A percentile compares a stretch with the other conserved stretches of the same genome.
phyloP scores from a whole-genome alignment of 2,888 invertebrate genomes.

The Biston stratarius region DNA sequence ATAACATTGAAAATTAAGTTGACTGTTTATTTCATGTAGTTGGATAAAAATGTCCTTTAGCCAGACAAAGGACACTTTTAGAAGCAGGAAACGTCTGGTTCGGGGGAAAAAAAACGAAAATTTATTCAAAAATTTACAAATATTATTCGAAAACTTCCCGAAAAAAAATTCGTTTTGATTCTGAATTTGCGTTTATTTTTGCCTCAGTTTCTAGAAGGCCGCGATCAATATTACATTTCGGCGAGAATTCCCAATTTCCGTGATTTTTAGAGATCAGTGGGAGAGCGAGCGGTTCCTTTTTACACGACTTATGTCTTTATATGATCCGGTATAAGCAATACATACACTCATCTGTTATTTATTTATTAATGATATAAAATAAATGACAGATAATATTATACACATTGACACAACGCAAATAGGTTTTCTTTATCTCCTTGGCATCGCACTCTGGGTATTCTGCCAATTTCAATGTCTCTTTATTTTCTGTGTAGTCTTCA shows the following conservation, averaged over 20 bases:
- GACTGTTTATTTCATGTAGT: no score
- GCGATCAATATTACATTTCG: neutral
- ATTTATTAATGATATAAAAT: no score
- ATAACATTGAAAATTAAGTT: no score
- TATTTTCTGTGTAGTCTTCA: no score
- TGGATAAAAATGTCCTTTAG: neutral
- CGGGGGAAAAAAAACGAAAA: neutral
- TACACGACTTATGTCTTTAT: no score
- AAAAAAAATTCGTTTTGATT: slow-evolving; percentile 7
- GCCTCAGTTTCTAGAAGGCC: slow-evolving; percentile 3
- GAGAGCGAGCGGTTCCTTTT: neutral
- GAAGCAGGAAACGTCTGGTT: slow-evolving; percentile 3
- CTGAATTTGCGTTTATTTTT: slow-evolving; percentile 3
- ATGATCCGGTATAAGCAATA: no score
- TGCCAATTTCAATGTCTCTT: no score
- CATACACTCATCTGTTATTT: no score
- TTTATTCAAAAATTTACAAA: neutral
- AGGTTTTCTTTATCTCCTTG: no score
- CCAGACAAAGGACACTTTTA: slow-evolving; percentile 3
- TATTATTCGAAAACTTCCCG: neutral
- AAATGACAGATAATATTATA: no score
- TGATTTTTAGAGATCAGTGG: neutral
- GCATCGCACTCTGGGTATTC: no score
- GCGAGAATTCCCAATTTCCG: slow-evolving; percentile 5
- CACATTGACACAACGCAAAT: no score